Evolutionary conservation across 2,113 vertebrate species (phyloP).

Genomic region (Raja brachyura): DNA sequence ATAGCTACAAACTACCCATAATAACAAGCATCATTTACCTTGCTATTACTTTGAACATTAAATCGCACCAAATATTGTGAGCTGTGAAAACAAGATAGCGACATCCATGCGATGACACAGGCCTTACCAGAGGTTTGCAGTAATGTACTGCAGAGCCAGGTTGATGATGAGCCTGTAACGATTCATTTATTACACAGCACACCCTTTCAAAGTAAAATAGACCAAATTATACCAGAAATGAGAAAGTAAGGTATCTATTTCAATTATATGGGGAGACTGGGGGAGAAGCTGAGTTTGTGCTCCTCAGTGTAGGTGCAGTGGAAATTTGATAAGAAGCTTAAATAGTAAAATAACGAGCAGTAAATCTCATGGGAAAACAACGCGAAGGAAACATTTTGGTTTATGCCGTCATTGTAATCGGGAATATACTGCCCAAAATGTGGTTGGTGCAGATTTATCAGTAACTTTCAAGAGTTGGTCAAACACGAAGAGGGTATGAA

Average conservation of each 20-base stretch:
- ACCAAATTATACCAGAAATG: background rate
- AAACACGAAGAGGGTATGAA: background rate
- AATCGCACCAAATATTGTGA: background rate
- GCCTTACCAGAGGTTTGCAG: background rate
- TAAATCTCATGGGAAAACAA: background rate
- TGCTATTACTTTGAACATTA: background rate
- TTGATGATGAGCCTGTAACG: background rate
- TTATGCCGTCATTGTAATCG: background rate
- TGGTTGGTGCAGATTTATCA: background rate
- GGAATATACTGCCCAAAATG: background rate
- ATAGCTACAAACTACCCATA: background rate
- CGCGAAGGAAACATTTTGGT: background rate
- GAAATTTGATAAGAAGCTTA: background rate
- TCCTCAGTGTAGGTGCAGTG: background rate
- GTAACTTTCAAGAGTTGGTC: background rate
- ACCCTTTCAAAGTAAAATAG: background rate
- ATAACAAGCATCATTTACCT: background rate
- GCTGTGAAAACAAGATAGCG: background rate
- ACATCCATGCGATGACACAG: background rate
- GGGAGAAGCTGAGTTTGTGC: background rate
- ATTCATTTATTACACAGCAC: background rate
- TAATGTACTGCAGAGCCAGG: background rate
- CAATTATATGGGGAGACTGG: background rate
- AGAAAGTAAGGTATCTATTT: background rate
- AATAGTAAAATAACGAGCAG: no score